These are phyloP conservation scores for Plusia festucae DNA, from an alignment of 2,888 invertebrate species.

Conservation along the genomic window DNA sequence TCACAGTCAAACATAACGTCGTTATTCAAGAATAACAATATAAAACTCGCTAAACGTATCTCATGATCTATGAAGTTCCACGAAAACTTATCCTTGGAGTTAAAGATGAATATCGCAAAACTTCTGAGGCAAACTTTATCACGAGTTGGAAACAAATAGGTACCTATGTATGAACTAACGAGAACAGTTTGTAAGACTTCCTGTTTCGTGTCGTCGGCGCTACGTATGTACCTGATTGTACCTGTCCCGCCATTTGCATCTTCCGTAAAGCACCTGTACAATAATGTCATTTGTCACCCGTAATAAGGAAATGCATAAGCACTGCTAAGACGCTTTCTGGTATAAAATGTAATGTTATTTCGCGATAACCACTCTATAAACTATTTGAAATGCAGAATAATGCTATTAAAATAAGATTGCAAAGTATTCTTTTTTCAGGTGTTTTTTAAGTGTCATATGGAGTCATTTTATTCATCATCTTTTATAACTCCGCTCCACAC, in stretches of 20 bases:
- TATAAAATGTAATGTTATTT: neutral
- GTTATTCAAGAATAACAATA: constrained; percentile 53
- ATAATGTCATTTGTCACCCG: constrained; percentile 16
- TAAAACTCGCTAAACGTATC: constrained; percentile 58
- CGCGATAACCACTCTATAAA: constrained; percentile 7
- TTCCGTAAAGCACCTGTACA: neutral
- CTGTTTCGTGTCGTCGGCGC: constrained; percentile 48
- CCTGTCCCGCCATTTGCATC: constrained; percentile 28
- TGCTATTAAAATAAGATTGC: too few relatives aligned
- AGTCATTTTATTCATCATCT: too few relatives aligned
- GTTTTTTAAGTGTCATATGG: too few relatives aligned
- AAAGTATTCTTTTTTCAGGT: too few relatives aligned
- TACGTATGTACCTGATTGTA: constrained; percentile 32
- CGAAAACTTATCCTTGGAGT: constrained; percentile 57
- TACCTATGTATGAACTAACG: constrained; percentile 65
- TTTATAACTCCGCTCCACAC: constrained; percentile 7
- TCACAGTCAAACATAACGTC: constrained; percentile 24
- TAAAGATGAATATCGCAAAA: constrained; percentile 73
- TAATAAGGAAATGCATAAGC: constrained; percentile 13
- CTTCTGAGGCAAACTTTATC: constrained; percentile 67
- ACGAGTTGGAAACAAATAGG: constrained; percentile 52
- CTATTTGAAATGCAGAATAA: constrained; percentile 16
- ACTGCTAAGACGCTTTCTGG: neutral
- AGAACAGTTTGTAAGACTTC: constrained; percentile 62
- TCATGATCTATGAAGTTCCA: constrained; percentile 62